Conservation (phyloP, 2,113 vertebrate species). For the Sapayoa aenigma region DNA sequence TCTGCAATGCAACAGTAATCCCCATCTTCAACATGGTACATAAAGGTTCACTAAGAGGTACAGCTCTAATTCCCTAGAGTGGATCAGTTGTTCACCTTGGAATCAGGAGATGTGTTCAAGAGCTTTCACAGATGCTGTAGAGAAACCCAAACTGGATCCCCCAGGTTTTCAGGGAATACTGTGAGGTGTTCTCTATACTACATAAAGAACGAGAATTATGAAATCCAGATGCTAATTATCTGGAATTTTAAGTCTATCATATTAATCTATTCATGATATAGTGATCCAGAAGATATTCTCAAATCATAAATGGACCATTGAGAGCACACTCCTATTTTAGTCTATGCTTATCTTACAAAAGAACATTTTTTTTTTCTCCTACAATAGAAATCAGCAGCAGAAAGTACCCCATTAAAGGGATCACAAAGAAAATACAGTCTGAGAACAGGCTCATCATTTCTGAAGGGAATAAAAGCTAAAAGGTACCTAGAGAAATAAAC, state of each 20-base stretch:
- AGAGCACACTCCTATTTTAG: background rate
- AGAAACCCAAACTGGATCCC: background rate
- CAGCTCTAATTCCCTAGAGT: background rate
- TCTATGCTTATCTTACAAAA: background rate
- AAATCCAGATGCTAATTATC: background rate
- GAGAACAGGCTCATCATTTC: background rate
- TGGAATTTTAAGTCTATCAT: background rate
- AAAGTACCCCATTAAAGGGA: background rate
- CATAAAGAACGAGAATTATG: background rate
- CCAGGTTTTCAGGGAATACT: background rate
- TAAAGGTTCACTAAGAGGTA: background rate
- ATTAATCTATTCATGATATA: background rate
- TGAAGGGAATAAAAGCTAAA: slow-evolving; percentile 3
- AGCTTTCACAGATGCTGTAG: background rate
- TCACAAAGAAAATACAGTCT: background rate
- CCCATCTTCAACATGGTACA: background rate
- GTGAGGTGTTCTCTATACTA: background rate
- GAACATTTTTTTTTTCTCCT: background rate
- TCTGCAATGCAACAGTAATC: background rate
- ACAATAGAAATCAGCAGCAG: background rate
- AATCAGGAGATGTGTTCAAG: background rate
- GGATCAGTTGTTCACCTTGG: background rate
- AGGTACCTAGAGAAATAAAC: background rate
- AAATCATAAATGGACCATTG: background rate
- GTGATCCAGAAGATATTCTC: background rate